phyloP scores from a whole-genome alignment of 2,797 vertebrate genomes.

The Falco cherrug region DNA sequence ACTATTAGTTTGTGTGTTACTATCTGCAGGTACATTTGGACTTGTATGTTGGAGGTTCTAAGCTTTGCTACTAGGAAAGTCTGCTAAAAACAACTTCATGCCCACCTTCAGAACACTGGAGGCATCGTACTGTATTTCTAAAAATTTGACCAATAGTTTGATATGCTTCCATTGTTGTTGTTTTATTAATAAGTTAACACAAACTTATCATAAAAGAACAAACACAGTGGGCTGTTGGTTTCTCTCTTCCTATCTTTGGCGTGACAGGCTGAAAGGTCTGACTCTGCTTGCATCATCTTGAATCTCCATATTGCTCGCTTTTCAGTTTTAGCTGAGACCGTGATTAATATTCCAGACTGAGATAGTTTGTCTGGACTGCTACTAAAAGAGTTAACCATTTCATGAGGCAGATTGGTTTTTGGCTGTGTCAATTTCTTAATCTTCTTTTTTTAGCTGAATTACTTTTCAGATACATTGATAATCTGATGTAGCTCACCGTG shows the following conservation, averaged over 20 bases:
- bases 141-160: neutral
- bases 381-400: slow-evolving; percentile 10
- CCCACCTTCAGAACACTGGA: neutral
- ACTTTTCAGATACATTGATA: neutral
- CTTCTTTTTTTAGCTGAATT: neutral
- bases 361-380: neutral
- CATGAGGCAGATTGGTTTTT: neutral
- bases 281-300: neutral
- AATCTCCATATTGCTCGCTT: slow-evolving; percentile 28
- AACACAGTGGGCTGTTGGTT: neutral
- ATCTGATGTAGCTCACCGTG: neutral
- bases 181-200: slow-evolving; percentile 25
- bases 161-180: neutral
- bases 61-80: neutral
- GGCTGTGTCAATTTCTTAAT: neutral
- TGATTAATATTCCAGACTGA: slow-evolving; percentile 20
- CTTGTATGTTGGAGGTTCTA: neutral
- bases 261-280: slow-evolving; percentile 4
- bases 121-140: neutral
- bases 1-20: neutral
- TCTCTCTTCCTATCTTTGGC: neutral
- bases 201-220: neutral
- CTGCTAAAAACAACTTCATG: neutral
- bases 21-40: neutral
- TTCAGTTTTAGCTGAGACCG: slow-evolving; percentile 17